phyloP scores from a whole-genome alignment of 2,797 vertebrate species.

The Labroides dimidiatus region DNA sequence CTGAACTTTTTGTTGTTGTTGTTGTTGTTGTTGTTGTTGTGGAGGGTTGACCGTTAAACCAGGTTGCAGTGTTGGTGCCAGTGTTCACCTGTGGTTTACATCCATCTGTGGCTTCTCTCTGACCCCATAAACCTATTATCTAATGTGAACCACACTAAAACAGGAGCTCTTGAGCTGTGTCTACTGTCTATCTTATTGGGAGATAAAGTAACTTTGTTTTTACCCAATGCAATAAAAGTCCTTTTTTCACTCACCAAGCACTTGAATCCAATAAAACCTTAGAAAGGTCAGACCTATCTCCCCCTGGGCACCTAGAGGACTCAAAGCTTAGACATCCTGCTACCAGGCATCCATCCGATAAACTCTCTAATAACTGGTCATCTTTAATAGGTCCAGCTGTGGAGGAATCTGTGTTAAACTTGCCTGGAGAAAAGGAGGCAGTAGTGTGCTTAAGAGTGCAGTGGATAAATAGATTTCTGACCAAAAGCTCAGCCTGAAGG shows the following conservation, averaged over 20 bases:
- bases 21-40: constrained; percentile 70
- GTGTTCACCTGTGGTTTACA: constrained; percentile 77
- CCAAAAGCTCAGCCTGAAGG: constrained; percentile 66
- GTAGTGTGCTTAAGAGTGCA: constrained; percentile 65
- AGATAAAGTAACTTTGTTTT: constrained; percentile 59
- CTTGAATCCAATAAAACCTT: constrained; percentile 66
- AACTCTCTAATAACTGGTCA: constrained; percentile 70
- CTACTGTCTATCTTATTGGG: constrained; percentile 37
- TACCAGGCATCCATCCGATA: constrained; percentile 63
- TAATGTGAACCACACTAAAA: constrained; percentile 58
- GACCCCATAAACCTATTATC: constrained; percentile 52
- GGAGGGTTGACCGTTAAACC: constrained; percentile 93
- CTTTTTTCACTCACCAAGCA: constrained; percentile 66
- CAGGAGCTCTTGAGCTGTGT: constrained; percentile 57
- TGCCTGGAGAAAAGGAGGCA: constrained; percentile 59
- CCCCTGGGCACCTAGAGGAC: constrained; percentile 46
- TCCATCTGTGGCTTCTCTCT: constrained; percentile 69
- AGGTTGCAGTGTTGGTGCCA: constrained; percentile 81
- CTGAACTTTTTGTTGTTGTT: constrained; percentile 49
- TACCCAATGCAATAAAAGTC: constrained; percentile 59
- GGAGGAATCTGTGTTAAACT: constrained; percentile 59
- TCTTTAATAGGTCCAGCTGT: constrained; percentile 61
- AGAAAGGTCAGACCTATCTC: constrained; percentile 66
- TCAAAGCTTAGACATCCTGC: constrained; percentile 62
- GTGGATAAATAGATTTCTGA: constrained; percentile 67